A percentile compares a stretch with the other conserved stretches of the same genome.
Conservation (phyloP, 2,888 invertebrate species). For the Anodontia alba region DNA sequence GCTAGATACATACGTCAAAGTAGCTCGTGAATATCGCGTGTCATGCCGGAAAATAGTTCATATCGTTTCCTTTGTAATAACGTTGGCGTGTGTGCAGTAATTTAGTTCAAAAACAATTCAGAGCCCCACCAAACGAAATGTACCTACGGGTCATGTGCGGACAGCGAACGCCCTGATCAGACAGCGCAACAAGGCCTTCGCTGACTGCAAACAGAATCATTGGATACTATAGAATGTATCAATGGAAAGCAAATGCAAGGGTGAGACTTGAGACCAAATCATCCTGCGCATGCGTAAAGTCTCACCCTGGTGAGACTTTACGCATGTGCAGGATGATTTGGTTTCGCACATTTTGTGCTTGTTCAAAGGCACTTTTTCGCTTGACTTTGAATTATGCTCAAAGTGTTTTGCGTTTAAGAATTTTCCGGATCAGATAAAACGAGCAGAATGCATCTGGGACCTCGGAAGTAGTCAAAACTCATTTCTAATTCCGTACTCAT, state of each 20-base stretch:
- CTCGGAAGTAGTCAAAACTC: conserved; percentile 51
- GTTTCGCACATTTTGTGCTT: too few relatives aligned
- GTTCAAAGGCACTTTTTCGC: conserved; percentile 62
- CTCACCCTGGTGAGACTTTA: too few relatives aligned
- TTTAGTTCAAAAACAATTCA: conserved; percentile 65
- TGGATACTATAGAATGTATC: too few relatives aligned
- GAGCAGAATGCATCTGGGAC: conserved; percentile 61
- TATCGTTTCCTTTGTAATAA: conserved; percentile 51
- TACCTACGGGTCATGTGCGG: too few relatives aligned
- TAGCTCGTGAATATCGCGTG: conserved; percentile 61
- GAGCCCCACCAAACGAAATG: too few relatives aligned
- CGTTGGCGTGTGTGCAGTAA: conserved; percentile 57
- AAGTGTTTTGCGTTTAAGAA: conserved; percentile 60
- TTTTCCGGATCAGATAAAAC: conserved; percentile 60
- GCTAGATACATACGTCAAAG: conserved; percentile 50
- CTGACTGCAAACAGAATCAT: too few relatives aligned
- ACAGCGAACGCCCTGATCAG: too few relatives aligned
- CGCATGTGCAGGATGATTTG: too few relatives aligned
- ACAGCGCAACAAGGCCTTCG: too few relatives aligned
- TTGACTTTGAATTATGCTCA: conserved; percentile 65
- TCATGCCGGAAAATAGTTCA: conserved; percentile 53
- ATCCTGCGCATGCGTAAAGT: too few relatives aligned
- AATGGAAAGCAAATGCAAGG: too few relatives aligned
- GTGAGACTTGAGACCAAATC: too few relatives aligned
- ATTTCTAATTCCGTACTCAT: conserved; percentile 61